A percentile compares a stretch with the other conserved stretches of the same genome.
These are phyloP conservation scores for Rhorus exstirpatorius DNA, from an alignment of 2,888 invertebrate species.

Conservation along the genomic window DNA sequence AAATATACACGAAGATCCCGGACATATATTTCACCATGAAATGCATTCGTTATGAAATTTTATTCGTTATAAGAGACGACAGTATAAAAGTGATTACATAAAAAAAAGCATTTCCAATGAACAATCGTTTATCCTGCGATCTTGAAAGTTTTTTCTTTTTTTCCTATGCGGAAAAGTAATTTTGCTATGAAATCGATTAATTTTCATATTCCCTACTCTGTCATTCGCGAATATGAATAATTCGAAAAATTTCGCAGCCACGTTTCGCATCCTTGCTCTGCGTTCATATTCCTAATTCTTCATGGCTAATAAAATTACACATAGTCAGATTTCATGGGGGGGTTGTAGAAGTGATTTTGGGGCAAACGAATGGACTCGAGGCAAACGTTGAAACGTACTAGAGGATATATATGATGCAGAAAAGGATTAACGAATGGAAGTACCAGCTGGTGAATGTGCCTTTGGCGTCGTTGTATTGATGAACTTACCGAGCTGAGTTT, in stretches of 20 bases:
- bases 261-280: background rate
- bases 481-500: constrained; percentile 83
- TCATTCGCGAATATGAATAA: background rate
- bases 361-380: no score
- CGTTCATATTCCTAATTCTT: background rate
- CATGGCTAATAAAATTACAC: constrained; percentile 7
- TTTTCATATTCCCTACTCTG: background rate
- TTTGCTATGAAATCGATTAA: background rate
- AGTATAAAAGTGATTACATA: background rate
- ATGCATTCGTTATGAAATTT: background rate
- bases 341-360: constrained; percentile 42
- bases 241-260: background rate
- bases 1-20: background rate
- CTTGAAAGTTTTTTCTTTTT: background rate
- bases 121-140: background rate
- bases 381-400: no score
- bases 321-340: constrained; percentile 35
- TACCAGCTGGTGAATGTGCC: constrained; percentile 26
- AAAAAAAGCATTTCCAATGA: background rate
- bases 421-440: constrained; percentile 23
- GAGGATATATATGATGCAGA: constrained; percentile 4
- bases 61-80: background rate
- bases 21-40: background rate
- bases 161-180: no score
- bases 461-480: constrained; percentile 48